These are phyloP conservation scores for Caenorhabditis tropicalis DNA, from an alignment of 1,140 invertebrate species.

Conservation along the genomic window DNA sequence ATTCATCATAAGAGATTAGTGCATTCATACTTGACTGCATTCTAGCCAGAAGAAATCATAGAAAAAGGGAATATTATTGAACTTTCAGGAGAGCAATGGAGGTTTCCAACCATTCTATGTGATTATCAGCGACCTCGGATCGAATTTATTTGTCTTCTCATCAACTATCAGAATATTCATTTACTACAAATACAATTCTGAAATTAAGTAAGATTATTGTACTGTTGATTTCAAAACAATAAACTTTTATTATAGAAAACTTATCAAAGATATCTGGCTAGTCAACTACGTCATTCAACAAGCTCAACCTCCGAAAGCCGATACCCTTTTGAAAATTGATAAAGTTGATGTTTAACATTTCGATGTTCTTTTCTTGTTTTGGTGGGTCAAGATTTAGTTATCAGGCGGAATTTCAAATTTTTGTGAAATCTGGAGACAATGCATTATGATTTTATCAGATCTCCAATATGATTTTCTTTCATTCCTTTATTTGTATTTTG, in stretches of 20 bases:
- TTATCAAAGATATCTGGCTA: neutral
- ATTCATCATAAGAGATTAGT: conserved; percentile 20
- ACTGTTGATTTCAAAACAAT: too few relatives aligned
- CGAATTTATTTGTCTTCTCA: conserved; percentile 45
- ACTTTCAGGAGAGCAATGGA: conserved; percentile 36
- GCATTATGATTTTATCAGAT: neutral
- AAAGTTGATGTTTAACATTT: neutral
- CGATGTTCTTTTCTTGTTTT: neutral
- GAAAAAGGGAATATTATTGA: neutral
- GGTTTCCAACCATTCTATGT: conserved; percentile 42
- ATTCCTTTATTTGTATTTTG: neutral
- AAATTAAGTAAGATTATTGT: conserved; percentile 23
- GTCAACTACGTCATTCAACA: neutral
- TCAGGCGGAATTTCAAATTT: neutral
- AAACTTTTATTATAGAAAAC: neutral
- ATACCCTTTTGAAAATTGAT: conserved; percentile 5
- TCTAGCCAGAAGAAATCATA: neutral
- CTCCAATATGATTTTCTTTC: neutral
- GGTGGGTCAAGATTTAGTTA: neutral
- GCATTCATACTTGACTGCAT: neutral
- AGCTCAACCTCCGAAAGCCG: neutral
- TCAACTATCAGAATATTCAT: conserved; percentile 50
- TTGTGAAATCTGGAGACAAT: neutral
- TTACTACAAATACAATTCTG: conserved; percentile 49
- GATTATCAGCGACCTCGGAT: conserved; percentile 38